Percentiles rank a stretch among this genome's conserved stretches.
These are phyloP conservation scores for Zele albiditarsus DNA, from an alignment of 2,888 invertebrate species.

Conservation along the genomic window DNA sequence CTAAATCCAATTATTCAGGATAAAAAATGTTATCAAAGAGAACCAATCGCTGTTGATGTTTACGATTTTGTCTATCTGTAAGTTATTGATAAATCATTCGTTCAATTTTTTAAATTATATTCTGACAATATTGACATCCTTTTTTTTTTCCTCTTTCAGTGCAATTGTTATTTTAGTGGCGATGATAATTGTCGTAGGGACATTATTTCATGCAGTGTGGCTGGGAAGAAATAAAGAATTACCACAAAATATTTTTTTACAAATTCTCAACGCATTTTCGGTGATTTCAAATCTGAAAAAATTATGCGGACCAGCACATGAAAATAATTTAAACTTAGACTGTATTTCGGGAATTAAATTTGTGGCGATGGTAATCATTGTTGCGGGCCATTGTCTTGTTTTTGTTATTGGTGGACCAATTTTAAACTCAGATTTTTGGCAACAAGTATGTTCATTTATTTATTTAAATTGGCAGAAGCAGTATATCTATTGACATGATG, in stretches of 20 bases:
- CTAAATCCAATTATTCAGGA: slow-evolving; percentile 54
- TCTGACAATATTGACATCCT: neutral
- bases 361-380: slow-evolving; percentile 80
- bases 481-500: too few species aligned
- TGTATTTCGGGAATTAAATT: slow-evolving; percentile 80
- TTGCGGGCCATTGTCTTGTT: slow-evolving; percentile 79
- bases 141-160: slow-evolving; percentile 53
- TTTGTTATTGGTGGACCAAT: slow-evolving; percentile 81
- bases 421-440: slow-evolving; percentile 79
- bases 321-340: slow-evolving; percentile 77
- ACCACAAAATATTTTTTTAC: slow-evolving; percentile 53
- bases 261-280: slow-evolving; percentile 75
- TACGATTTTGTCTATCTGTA: slow-evolving; percentile 61
- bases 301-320: slow-evolving; percentile 76
- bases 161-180: slow-evolving; percentile 58
- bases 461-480: too few species aligned
- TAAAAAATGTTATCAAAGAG: slow-evolving; percentile 56
- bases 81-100: slow-evolving; percentile 44
- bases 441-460: slow-evolving; percentile 72
- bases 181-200: slow-evolving; percentile 58
- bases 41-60: slow-evolving; percentile 50
- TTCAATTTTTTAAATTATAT: too few species aligned
- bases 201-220: slow-evolving; percentile 60
- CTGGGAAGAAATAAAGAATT: slow-evolving; percentile 51
- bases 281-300: slow-evolving; percentile 77